These are phyloP conservation scores for Cephalopachus bancanus DNA, from an alignment of 2,797 vertebrate genomes.

Conservation along the genomic window DNA sequence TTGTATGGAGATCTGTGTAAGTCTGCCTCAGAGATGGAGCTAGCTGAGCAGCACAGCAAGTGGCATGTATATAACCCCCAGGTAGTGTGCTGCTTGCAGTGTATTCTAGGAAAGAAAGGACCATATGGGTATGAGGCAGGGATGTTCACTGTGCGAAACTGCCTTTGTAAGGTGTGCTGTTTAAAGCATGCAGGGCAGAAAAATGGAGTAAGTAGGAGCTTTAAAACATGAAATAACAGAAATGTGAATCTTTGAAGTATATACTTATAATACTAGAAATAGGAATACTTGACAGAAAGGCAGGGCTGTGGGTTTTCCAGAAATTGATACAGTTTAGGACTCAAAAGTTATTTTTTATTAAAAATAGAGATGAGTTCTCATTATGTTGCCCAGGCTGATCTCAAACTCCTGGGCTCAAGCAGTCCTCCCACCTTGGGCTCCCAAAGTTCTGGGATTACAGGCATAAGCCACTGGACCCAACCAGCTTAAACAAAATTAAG, in stretches of 20 bases:
- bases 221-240: neutral
- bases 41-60: neutral
- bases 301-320: neutral
- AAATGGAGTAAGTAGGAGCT: neutral
- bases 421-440: neutral
- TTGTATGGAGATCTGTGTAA: neutral
- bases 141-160: neutral
- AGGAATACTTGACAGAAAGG: neutral
- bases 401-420: neutral
- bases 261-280: neutral
- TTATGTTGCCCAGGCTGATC: neutral
- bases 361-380: neutral
- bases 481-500: too few relatives aligned
- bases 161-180: neutral
- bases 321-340: neutral
- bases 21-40: neutral
- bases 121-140: neutral
- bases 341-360: neutral
- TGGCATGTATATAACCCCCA: neutral
- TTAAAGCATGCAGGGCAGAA: neutral
- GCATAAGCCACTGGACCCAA: neutral
- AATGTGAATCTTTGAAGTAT: neutral
- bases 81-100: neutral
- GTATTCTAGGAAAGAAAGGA: neutral
- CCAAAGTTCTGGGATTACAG: neutral